A percentile compares a stretch with the other conserved stretches of the same genome.
Evolutionary conservation across 2,113 vertebrate genomes (phyloP).

Genomic region (Heteronetta atricapilla): DNA sequence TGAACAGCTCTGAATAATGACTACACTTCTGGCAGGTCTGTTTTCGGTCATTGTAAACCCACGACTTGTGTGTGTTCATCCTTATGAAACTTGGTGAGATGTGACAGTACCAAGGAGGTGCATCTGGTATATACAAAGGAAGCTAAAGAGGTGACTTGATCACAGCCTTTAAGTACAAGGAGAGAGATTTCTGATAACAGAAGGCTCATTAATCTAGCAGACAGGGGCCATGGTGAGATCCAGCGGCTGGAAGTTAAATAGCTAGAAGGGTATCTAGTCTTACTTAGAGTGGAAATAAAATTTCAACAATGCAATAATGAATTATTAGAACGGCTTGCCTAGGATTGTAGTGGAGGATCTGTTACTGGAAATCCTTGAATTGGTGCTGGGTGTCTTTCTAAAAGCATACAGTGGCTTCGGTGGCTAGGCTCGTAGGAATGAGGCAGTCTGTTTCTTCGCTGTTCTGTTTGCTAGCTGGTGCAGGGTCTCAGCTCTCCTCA

Average conservation of each 20-base stretch:
- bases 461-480: background rate
- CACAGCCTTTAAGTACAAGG: constrained; percentile 9
- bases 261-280: background rate
- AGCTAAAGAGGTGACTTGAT: constrained; percentile 20
- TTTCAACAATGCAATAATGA: background rate
- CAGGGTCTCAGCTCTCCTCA: background rate
- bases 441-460: background rate
- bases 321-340: background rate
- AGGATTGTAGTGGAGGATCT: background rate
- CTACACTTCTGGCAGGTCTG: background rate
- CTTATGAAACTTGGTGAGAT: background rate
- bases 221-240: background rate
- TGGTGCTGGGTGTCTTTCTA: background rate
- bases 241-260: background rate
- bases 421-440: background rate
- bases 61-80: background rate
- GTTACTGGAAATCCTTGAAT: background rate
- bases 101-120: background rate
- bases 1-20: background rate
- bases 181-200: constrained; percentile 27
- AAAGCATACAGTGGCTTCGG: background rate
- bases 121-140: background rate
- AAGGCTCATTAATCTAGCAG: constrained; percentile 37
- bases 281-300: background rate
- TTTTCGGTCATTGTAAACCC: background rate